Percentiles rank a stretch among this genome's conserved stretches.
These are phyloP conservation scores for Stenodema calcarata DNA, from an alignment of 2,888 invertebrate species.

Conservation along the genomic window DNA sequence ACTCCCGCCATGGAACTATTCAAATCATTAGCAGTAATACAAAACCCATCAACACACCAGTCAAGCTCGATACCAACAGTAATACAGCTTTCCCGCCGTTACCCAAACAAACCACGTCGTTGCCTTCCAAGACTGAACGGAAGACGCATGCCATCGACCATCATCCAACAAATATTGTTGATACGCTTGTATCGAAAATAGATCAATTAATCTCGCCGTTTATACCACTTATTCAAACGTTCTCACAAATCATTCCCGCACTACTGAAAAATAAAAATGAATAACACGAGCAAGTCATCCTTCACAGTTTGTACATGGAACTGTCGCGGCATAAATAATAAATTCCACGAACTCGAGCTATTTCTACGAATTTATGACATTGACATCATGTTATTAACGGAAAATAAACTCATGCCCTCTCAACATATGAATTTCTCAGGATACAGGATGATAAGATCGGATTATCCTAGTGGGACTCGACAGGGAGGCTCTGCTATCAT, in stretches of 20 bases:
- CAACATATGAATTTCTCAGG: too few relatives aligned
- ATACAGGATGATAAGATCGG: too few relatives aligned
- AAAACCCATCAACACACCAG: not conserved
- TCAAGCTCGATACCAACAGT: not conserved
- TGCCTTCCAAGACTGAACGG: not conserved
- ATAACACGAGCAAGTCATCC: not conserved
- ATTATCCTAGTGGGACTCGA: too few relatives aligned
- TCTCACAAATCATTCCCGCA: conserved; percentile 10
- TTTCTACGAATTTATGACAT: too few relatives aligned
- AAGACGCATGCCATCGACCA: not conserved
- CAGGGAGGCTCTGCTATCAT: too few relatives aligned
- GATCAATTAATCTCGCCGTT: not conserved
- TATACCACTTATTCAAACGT: conserved; percentile 6
- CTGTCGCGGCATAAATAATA: conserved; percentile 9
- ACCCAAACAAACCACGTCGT: not conserved
- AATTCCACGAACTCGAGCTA: too few relatives aligned
- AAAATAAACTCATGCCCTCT: not conserved
- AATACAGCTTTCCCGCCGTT: not conserved
- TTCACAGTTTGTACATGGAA: conserved; percentile 24
- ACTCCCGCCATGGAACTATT: conserved; percentile 1
- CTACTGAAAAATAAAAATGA: conserved; percentile 9
- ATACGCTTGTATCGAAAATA: not conserved
- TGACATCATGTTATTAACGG: not conserved
- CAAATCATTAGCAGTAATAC: not conserved
- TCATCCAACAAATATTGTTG: conserved; percentile 1